phyloP scores from a whole-genome alignment of 2,797 vertebrate genomes.

The Galago senegalensis region DNA sequence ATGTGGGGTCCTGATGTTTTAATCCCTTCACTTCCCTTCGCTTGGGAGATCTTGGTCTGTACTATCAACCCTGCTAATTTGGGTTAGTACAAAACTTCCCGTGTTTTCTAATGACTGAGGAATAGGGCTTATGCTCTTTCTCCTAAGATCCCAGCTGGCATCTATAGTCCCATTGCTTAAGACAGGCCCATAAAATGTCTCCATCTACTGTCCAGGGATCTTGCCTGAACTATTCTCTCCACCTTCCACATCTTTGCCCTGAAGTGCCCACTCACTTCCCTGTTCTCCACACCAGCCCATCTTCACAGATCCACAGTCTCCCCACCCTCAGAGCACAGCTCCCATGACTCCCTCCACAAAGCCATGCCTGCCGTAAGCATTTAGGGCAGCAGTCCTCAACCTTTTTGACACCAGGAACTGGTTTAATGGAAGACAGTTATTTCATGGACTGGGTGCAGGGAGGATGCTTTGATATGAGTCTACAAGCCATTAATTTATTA shows the following conservation, averaged over 20 bases:
- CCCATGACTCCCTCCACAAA: background rate
- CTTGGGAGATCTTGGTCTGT: accelerated
- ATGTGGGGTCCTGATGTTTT: too few relatives aligned
- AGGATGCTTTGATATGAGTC: too few relatives aligned
- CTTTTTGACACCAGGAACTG: too few relatives aligned
- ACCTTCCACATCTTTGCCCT: background rate
- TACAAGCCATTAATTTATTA: too few relatives aligned
- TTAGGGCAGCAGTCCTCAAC: too few relatives aligned
- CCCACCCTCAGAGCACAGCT: background rate
- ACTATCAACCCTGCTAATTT: background rate
- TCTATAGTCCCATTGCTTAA: background rate
- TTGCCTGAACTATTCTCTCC: background rate
- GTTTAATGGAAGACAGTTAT: too few relatives aligned
- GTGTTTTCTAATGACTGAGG: background rate
- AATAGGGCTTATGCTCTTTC: background rate
- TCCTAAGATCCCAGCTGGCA: background rate
- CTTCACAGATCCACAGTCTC: background rate
- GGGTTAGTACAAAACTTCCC: background rate
- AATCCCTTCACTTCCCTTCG: background rate
- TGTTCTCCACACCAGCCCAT: too few relatives aligned
- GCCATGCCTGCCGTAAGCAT: too few relatives aligned
- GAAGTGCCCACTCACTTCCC: too few relatives aligned
- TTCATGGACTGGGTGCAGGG: too few relatives aligned
- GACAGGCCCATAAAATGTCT: background rate
- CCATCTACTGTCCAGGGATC: background rate